A percentile compares a stretch with the other conserved stretches of the same genome.
Conservation (phyloP, 2,797 vertebrate genomes). For the Coilia nasus region DNA sequence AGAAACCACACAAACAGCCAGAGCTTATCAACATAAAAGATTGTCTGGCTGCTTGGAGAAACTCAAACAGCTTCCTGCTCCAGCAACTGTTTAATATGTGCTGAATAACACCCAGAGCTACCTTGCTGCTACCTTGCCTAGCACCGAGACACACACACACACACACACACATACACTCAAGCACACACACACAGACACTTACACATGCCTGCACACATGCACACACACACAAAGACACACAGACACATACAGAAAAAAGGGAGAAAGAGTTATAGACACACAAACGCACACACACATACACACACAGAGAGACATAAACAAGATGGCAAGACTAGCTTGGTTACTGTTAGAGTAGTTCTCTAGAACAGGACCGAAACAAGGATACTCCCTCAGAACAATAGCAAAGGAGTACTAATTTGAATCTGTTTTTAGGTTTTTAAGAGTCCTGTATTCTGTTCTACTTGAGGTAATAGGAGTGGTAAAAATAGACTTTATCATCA, state of each 20-base stretch:
- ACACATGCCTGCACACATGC: background rate
- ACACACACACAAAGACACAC: background rate
- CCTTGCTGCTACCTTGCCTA: background rate
- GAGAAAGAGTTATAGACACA: background rate
- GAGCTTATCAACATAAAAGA: background rate
- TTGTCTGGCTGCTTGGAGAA: background rate
- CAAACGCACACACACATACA: background rate
- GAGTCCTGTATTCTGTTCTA: too few species aligned
- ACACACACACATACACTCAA: background rate
- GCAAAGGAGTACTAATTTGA: background rate
- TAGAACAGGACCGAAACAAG: background rate
- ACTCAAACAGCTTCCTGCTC: background rate
- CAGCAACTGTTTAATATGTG: background rate
- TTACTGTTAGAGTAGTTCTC: background rate
- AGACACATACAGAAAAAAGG: conserved; percentile 8
- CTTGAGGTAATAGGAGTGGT: too few species aligned
- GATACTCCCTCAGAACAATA: background rate
- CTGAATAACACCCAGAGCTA: background rate
- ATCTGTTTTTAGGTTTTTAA: too few species aligned
- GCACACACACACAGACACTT: background rate
- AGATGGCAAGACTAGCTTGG: background rate
- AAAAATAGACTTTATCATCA: too few species aligned
- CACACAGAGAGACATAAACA: background rate
- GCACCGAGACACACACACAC: background rate
- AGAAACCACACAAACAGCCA: conserved; percentile 7